A percentile compares a stretch with the other conserved stretches of the same genome.
phyloP scores from a whole-genome alignment of 2,888 invertebrate species.

The Hirtodrosophila duncani region DNA sequence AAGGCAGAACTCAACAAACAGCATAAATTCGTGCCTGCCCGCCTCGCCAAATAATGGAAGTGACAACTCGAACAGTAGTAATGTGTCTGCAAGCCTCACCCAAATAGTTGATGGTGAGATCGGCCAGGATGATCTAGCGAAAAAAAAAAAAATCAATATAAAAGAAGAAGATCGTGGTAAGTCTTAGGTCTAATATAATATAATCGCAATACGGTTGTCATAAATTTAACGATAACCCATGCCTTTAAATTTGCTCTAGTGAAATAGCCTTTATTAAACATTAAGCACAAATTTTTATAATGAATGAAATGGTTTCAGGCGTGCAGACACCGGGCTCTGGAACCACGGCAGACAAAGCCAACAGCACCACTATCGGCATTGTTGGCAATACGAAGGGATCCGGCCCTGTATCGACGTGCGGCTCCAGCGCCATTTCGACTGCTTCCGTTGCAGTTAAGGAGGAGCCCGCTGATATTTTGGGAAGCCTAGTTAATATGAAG shows the following conservation, averaged over 20 bases:
- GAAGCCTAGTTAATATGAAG: constrained; percentile 63
- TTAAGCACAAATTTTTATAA: not conserved
- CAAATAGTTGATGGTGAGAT: constrained; percentile 48
- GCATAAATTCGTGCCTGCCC: constrained; percentile 21
- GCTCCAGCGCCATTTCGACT: not conserved
- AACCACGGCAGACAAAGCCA: constrained; percentile 15
- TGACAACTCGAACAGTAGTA: constrained; percentile 52
- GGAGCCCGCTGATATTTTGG: constrained; percentile 61
- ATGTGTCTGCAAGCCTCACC: constrained; percentile 31
- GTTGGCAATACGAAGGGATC: constrained; percentile 6
- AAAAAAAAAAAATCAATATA: constrained; percentile 38
- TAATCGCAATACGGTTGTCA: not conserved
- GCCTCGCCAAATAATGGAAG: constrained; percentile 29
- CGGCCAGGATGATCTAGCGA: constrained; percentile 43
- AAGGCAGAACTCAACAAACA: constrained; percentile 38
- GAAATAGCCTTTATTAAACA: not conserved
- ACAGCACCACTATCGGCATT: not conserved
- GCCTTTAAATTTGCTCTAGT: not conserved
- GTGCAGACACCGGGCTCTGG: constrained; percentile 7
- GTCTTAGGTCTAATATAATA: not conserved
- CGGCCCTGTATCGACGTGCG: not conserved
- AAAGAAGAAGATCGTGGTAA: constrained; percentile 69
- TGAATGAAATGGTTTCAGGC: not conserved
- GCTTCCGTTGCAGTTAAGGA: constrained; percentile 46
- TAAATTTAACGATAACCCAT: too few species aligned